These are phyloP conservation scores for Orchesella cincta DNA, from an alignment of 1,140 invertebrate species.

Conservation along the genomic window DNA sequence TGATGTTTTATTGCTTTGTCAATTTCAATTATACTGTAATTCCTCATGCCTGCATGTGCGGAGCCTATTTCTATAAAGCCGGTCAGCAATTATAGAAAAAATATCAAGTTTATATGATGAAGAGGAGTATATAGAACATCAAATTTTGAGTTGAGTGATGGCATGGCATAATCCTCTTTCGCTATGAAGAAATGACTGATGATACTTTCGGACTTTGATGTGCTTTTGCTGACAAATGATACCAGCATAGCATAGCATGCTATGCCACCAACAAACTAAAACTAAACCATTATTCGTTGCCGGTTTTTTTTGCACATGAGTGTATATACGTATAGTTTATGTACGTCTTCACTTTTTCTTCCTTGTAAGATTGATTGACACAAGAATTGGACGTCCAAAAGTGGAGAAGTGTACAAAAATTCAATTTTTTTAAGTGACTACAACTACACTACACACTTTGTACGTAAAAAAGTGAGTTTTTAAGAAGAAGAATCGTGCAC, in stretches of 20 bases:
- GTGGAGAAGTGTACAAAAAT: not conserved
- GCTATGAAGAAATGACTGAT: slow-evolving; percentile 7
- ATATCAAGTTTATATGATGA: not conserved
- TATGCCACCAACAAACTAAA: not conserved
- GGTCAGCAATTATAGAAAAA: slow-evolving; percentile 21
- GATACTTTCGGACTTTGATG: not conserved
- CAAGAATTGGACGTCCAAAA: slow-evolving; percentile 3
- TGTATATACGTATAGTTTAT: not conserved
- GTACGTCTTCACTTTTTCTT: not conserved
- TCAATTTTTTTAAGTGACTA: not conserved
- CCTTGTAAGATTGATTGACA: slow-evolving; percentile 17
- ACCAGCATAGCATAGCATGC: no score
- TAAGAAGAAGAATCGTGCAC: not conserved
- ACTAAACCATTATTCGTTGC: not conserved
- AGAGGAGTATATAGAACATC: not conserved
- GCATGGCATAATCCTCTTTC: not conserved
- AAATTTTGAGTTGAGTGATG: not conserved
- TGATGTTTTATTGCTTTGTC: not conserved
- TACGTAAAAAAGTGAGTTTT: not conserved
- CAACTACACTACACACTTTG: not conserved
- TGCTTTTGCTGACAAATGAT: slow-evolving; percentile 23
- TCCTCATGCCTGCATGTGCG: not conserved
- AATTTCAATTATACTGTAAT: slow-evolving; percentile 15
- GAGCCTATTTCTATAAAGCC: not conserved
- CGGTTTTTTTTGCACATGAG: not conserved